Evolutionary conservation across 2,888 invertebrate species (phyloP).

Genomic region (Liposcelis brunnea): DNA sequence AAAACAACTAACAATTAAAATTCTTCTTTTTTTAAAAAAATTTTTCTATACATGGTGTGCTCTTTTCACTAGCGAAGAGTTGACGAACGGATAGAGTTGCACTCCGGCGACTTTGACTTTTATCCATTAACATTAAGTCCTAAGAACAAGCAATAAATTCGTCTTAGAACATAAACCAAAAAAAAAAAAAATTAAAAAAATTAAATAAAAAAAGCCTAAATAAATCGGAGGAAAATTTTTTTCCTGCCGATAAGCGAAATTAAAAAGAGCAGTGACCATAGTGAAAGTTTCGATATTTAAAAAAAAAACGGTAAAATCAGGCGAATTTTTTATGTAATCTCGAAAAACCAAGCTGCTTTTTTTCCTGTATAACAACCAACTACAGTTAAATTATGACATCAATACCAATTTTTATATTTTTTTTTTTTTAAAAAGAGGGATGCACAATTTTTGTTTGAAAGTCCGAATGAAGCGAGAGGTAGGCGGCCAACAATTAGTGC

Average conservation of each 20-base stretch:
- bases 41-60: too few species aligned
- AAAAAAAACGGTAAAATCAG: too few species aligned
- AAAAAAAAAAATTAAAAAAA: slow-evolving; percentile 7
- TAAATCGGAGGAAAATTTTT: too few species aligned
- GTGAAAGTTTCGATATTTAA: neutral
- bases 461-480: neutral
- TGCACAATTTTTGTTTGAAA: neutral
- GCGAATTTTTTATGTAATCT: too few species aligned
- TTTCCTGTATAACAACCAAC: slow-evolving; percentile 2
- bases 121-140: too few species aligned
- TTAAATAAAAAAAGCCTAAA: slow-evolving; percentile 8
- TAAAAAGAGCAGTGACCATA: slow-evolving; percentile 3
- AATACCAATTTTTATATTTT: neutral
- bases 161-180: slow-evolving; percentile 5
- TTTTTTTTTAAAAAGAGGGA: neutral
- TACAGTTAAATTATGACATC: neutral
- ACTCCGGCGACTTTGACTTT: too few species aligned
- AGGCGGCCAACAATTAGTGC: too few species aligned
- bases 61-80: too few species aligned
- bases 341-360: slow-evolving; percentile 8
- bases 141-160: too few species aligned
- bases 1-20: too few species aligned
- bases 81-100: too few species aligned
- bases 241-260: neutral
- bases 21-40: too few species aligned